phyloP scores from a whole-genome alignment of 2,113 vertebrate species.

The Corythoichthys intestinalis region DNA sequence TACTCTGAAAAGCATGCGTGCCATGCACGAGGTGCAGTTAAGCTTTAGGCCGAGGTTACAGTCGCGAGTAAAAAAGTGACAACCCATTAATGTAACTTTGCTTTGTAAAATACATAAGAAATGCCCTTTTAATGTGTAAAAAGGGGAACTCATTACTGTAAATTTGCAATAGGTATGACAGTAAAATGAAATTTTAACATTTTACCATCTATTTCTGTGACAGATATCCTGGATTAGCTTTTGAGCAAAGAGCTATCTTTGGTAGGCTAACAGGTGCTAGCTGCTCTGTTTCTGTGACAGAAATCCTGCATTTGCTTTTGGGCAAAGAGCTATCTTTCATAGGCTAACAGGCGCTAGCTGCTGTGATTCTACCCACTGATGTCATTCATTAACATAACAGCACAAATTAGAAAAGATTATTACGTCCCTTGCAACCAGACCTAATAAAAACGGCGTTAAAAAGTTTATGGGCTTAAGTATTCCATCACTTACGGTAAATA shows the following conservation, averaged over 20 bases:
- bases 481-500: conserved; percentile 91
- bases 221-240: too few relatives aligned
- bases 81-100: too few relatives aligned
- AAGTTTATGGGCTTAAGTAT: conserved; percentile 20
- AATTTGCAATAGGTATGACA: neutral
- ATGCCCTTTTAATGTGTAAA: neutral
- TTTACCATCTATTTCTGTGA: neutral
- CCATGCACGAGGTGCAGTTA: too few relatives aligned
- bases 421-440: neutral
- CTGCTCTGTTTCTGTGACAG: neutral
- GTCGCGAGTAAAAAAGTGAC: too few relatives aligned
- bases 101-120: too few relatives aligned
- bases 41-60: too few relatives aligned
- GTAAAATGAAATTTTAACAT: neutral
- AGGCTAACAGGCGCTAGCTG: neutral
- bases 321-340: neutral
- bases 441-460: neutral
- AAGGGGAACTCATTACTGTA: neutral
- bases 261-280: neutral
- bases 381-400: neutral
- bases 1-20: too few relatives aligned
- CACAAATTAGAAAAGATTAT: neutral
- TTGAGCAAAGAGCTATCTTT: neutral
- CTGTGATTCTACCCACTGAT: neutral
- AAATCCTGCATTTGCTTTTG: neutral